These are phyloP conservation scores for Drosophila ananassae DNA, from an alignment of 1,140 invertebrate species.

Conservation along the genomic window DNA sequence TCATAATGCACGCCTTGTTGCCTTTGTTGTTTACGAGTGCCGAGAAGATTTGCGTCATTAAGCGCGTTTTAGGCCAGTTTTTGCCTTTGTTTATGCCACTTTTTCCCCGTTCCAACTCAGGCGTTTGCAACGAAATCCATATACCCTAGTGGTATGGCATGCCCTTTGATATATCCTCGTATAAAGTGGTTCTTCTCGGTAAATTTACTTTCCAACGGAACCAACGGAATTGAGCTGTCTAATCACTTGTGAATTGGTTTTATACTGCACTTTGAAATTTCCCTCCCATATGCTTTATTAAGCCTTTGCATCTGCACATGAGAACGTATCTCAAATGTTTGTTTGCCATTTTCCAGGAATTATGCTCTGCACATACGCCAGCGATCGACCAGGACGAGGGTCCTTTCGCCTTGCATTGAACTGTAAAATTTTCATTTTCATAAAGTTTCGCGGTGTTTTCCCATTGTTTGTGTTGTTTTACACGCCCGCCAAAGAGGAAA, in stretches of 20 bases:
- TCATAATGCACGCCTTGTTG: slow-evolving; percentile 77
- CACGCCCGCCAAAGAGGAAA: slow-evolving; percentile 45
- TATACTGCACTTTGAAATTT: slow-evolving; percentile 9
- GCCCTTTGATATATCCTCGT: neutral
- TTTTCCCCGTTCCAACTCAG: slow-evolving; percentile 15
- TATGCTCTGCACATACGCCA: slow-evolving; percentile 3
- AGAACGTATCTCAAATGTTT: slow-evolving; percentile 61
- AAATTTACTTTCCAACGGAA: slow-evolving; percentile 9
- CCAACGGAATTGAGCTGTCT: slow-evolving; percentile 12
- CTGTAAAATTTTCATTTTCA: slow-evolving; percentile 81
- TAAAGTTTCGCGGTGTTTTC: slow-evolving; percentile 74
- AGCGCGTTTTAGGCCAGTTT: slow-evolving; percentile 60
- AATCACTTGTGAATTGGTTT: slow-evolving; percentile 21
- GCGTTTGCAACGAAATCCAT: slow-evolving; percentile 10
- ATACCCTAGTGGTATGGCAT: neutral
- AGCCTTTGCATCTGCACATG: slow-evolving; percentile 7
- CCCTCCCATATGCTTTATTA: neutral
- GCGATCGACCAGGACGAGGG: neutral
- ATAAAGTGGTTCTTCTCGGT: neutral
- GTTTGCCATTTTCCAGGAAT: slow-evolving; percentile 49
- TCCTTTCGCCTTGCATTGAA: slow-evolving; percentile 64
- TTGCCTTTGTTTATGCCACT: slow-evolving; percentile 25
- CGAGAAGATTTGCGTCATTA: slow-evolving; percentile 70
- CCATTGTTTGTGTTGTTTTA: slow-evolving; percentile 58
- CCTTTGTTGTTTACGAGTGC: slow-evolving; percentile 75